phyloP scores from a whole-genome alignment of 2,888 invertebrate species.

The Drosophila sordidapex region DNA sequence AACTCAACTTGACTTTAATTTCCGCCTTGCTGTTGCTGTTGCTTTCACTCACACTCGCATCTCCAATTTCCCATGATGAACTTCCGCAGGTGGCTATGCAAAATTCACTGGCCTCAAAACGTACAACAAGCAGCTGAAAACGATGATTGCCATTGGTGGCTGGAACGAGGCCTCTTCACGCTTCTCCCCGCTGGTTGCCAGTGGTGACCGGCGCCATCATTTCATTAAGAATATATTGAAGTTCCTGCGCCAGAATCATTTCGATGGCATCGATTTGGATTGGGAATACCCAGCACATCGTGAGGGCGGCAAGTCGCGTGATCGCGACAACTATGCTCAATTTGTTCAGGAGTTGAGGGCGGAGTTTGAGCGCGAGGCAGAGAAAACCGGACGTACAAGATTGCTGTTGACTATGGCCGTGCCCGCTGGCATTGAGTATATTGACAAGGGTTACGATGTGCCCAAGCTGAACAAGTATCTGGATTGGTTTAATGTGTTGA shows the following conservation, averaged over 20 bases:
- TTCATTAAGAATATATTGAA: conserved; percentile 93
- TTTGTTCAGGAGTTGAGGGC: conserved; percentile 95
- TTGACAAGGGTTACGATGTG: conserved; percentile 96
- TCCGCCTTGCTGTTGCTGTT: conserved; percentile 26
- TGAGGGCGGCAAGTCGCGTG: conserved; percentile 91
- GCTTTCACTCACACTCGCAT: not conserved
- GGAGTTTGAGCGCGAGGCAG: conserved; percentile 94
- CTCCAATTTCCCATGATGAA: not conserved
- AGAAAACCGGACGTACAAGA: conserved; percentile 92
- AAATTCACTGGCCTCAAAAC: conserved; percentile 97
- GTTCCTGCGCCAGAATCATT: conserved; percentile 95
- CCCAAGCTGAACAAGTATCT: conserved; percentile 93
- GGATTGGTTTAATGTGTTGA: conserved; percentile 96
- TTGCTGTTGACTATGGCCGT: conserved; percentile 96
- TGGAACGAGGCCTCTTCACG: conserved; percentile 96
- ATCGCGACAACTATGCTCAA: conserved; percentile 94
- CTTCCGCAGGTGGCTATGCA: conserved; percentile 92
- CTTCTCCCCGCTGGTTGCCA: conserved; percentile 95
- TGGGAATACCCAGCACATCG: conserved; percentile 88
- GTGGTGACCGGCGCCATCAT: conserved; percentile 90
- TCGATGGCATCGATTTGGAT: conserved; percentile 96
- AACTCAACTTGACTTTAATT: conserved; percentile 53
- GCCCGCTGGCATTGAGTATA: conserved; percentile 96
- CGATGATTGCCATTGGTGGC: conserved; percentile 95
- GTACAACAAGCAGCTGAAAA: conserved; percentile 96